Conservation (phyloP, 2,797 vertebrate genomes). For the Ptychobarbus kaznakovi region DNA sequence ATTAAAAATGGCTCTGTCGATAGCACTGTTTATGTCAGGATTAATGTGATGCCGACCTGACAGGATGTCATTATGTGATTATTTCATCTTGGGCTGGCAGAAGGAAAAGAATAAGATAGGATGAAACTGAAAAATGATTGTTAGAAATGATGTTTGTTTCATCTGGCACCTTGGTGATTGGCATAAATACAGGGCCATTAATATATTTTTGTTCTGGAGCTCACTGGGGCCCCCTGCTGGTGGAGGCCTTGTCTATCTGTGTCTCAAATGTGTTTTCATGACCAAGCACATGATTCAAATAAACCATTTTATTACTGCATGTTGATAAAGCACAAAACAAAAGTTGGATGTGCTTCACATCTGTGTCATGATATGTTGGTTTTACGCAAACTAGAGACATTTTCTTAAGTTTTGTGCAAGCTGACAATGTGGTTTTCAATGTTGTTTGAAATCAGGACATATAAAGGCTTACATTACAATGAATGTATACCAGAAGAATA, state of each 20-base stretch:
- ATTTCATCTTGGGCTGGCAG: conserved; percentile 60
- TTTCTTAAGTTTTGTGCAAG: not conserved
- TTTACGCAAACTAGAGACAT: too few relatives aligned
- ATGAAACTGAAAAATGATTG: conserved; percentile 36
- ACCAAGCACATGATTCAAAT: not conserved
- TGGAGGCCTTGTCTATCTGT: not conserved
- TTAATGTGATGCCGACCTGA: conserved; percentile 65
- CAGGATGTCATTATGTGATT: conserved; percentile 68
- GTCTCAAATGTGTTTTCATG: not conserved
- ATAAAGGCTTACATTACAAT: not conserved
- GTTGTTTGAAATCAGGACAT: not conserved
- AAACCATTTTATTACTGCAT: not conserved
- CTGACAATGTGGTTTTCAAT: not conserved
- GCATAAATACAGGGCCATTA: not conserved
- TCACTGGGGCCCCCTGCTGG: not conserved
- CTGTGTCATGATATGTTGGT: too few relatives aligned
- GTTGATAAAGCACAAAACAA: not conserved
- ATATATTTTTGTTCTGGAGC: not conserved
- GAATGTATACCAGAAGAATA: not conserved
- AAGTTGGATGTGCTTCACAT: not conserved
- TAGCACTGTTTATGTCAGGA: conserved; percentile 66
- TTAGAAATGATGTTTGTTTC: conserved; percentile 46
- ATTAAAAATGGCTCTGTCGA: conserved; percentile 71
- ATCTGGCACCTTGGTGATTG: conserved; percentile 65
- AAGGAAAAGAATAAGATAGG: conserved; percentile 33